Conservation (phyloP, 2,797 vertebrate genomes). For the Darevskia nairensis region DNA sequence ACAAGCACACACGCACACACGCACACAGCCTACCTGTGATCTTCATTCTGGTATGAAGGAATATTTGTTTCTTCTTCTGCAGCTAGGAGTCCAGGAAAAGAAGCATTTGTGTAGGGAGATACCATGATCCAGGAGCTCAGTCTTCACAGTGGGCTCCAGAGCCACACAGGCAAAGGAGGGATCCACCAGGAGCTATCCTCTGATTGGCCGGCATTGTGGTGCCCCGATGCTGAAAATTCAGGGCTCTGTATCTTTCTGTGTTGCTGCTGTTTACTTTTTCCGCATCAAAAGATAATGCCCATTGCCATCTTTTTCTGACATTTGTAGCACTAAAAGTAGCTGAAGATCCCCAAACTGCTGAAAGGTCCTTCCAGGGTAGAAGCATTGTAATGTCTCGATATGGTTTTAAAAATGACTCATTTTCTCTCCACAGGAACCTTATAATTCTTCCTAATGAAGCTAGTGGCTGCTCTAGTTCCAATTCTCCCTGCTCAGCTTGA, state of each 20-base stretch:
- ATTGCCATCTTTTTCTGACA: neutral
- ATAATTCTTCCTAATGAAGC: slow-evolving; percentile 62
- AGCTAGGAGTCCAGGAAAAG: neutral
- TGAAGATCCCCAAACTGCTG: neutral
- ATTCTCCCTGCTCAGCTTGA: slow-evolving; percentile 67
- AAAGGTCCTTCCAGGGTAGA: slow-evolving; percentile 34
- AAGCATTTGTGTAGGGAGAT: neutral
- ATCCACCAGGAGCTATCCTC: neutral
- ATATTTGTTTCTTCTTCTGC: neutral
- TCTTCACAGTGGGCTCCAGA: neutral
- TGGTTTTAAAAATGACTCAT: slow-evolving; percentile 5
- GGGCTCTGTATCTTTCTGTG: neutral
- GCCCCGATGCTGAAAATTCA: neutral
- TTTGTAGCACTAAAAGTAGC: neutral
- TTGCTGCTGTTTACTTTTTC: neutral
- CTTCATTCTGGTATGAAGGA: accelerated
- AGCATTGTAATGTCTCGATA: slow-evolving; percentile 19
- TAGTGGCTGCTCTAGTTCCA: slow-evolving; percentile 66
- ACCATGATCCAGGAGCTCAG: neutral
- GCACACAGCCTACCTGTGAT: neutral
- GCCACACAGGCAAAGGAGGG: neutral
- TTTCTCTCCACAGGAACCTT: slow-evolving; percentile 46
- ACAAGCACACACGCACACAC: neutral
- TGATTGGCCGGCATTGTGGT: neutral
- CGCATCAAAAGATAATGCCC: neutral